phyloP scores from a whole-genome alignment of 1,140 invertebrate genomes.

The Drosophila kohkoa region DNA sequence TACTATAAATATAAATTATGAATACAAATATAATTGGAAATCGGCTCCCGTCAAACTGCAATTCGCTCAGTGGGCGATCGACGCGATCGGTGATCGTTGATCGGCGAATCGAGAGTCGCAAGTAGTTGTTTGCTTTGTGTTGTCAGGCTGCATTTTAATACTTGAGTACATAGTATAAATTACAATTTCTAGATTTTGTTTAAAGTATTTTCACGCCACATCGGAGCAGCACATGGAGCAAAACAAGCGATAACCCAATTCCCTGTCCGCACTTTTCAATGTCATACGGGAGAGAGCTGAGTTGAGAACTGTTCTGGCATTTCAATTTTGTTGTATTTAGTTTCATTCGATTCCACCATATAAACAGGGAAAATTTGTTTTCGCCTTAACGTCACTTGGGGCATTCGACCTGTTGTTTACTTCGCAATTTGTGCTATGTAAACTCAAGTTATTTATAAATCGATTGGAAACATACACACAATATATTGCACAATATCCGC shows the following conservation, averaged over 20 bases:
- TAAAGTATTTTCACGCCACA: conserved; percentile 30
- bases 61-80: conserved; percentile 27
- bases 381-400: conserved; percentile 46
- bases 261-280: conserved; percentile 49
- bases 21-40: conserved; percentile 21
- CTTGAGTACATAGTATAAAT: conserved; percentile 27
- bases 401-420: conserved; percentile 56
- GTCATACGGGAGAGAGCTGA: conserved; percentile 23
- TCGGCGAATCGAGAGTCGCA: conserved; percentile 18
- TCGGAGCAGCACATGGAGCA: conserved; percentile 16
- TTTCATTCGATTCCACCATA: conserved; percentile 37
- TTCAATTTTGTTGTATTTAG: conserved; percentile 28
- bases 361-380: conserved; percentile 43
- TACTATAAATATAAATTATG: conserved; percentile 20
- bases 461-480: conserved; percentile 45
- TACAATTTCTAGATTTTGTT: conserved; percentile 45
- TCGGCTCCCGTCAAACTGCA: conserved; percentile 21
- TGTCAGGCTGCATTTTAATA: conserved; percentile 23
- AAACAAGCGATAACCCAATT: conserved; percentile 57
- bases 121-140: conserved; percentile 42
- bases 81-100: too few relatives aligned
- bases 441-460: conserved; percentile 63
- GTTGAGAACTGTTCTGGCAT: conserved; percentile 7
- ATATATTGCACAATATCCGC: conserved; percentile 48
- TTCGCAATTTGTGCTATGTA: conserved; percentile 60